Conservation (phyloP, 2,888 invertebrate species). For the Mimachlamys varia region DNA sequence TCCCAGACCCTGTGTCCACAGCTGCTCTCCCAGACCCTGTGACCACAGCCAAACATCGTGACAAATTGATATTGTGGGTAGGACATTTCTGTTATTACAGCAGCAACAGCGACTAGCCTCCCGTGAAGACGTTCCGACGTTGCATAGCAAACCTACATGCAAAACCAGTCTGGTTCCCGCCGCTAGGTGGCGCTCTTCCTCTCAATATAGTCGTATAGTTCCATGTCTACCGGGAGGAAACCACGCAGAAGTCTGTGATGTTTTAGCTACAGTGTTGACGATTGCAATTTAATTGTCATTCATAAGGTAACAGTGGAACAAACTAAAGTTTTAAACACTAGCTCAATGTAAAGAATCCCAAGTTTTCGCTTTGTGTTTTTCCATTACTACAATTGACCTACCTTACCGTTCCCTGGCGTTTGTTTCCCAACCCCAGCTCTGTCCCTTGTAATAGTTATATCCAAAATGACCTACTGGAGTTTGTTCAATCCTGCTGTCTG, state of each 20-base stretch:
- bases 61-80: constrained; percentile 14
- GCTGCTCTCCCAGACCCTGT: neutral
- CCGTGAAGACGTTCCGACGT: neutral
- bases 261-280: neutral
- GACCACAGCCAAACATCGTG: constrained; percentile 25
- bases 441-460: neutral
- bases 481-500: neutral
- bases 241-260: neutral
- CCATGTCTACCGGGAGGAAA: neutral
- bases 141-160: constrained; percentile 1
- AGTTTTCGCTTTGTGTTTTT: neutral
- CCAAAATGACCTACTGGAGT: too few species aligned
- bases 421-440: neutral
- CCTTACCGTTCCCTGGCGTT: neutral
- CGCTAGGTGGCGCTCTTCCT: neutral
- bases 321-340: neutral
- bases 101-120: neutral
- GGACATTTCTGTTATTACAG: neutral
- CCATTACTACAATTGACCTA: neutral
- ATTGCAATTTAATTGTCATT: neutral
- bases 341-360: neutral
- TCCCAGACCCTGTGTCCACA: neutral
- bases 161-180: neutral
- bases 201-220: neutral
- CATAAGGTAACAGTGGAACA: neutral